A percentile compares a stretch with the other conserved stretches of the same genome.
These are phyloP conservation scores for Hesperia comma DNA, from an alignment of 2,888 invertebrate genomes.

Conservation along the genomic window DNA sequence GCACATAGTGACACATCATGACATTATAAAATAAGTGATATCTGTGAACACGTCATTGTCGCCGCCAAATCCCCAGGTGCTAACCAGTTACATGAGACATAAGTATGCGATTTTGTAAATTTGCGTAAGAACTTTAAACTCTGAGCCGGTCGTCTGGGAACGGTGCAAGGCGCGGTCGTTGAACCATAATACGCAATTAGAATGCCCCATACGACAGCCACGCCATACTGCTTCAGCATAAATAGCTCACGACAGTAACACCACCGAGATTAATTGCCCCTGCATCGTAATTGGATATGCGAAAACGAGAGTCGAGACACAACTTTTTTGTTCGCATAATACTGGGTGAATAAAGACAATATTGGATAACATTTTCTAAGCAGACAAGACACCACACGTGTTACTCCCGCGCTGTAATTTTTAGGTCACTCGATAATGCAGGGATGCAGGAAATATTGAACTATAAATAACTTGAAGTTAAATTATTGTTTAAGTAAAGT, in stretches of 20 bases:
- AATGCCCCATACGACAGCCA: conserved; percentile 78
- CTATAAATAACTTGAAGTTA: no score
- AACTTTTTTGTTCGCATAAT: conserved; percentile 31
- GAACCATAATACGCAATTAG: conserved; percentile 82
- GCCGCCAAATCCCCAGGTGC: conserved; percentile 6
- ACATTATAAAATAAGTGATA: no score
- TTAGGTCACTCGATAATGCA: conserved; percentile 6
- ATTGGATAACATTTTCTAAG: neutral
- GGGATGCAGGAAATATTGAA: no score
- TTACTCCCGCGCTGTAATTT: neutral
- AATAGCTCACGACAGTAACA: conserved; percentile 74
- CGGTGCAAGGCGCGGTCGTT: conserved; percentile 67
- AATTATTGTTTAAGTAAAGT: no score
- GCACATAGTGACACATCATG: no score
- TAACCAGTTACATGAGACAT: neutral
- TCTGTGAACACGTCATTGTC: no score
- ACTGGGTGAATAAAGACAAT: neutral
- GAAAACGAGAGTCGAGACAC: conserved; percentile 40
- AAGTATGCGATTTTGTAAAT: conserved; percentile 65
- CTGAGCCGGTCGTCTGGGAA: conserved; percentile 61
- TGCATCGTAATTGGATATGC: conserved; percentile 56
- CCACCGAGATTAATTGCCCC: conserved; percentile 68
- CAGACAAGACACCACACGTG: neutral
- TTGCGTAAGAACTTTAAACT: conserved; percentile 58
- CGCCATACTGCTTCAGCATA: conserved; percentile 70